Base-by-base conservation (phyloP, 2,113 vertebrate genomes). In the Panthera uncia region DNA sequence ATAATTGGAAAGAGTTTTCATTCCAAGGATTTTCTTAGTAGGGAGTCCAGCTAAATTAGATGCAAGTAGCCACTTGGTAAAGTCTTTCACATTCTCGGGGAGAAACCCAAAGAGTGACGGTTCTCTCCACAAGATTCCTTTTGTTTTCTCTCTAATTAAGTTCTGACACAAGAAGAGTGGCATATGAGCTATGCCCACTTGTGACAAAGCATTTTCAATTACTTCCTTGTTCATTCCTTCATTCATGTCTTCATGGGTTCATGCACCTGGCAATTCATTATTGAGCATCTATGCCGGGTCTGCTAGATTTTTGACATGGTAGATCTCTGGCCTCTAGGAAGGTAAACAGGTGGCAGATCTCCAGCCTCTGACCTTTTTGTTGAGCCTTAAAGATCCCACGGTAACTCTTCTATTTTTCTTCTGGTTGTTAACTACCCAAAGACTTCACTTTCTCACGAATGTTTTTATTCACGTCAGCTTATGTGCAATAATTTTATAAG, bases 241-340 rank as follows among this genome's bases (percentile, higher is more conserved):
- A 18, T 48, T 45, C 33, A 23, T n/a, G 29, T 55, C 25, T 36
- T 84, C n/a, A 23, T 0, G 0, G 23, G 29, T 25, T 25, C 33
- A 38, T 29, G 66, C 15, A 27, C 6, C 29, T 1, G 1, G 29
- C 38, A 65, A 65, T 73, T 57, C 41, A 38, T 73, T 48, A 84
- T 1, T 36, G 65, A 69, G 38, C 29, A 71, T 21, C 50, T 61
- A 41, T 4, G 5, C 33, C 6, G 29, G 12, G 7, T 29, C 48
- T 10, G 8, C 38, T 14, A 29, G 41, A 21, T 83, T 94, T n/a
- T 12, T 45, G 65, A 79, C 19, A 18, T 10, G 12, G 48, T 6
- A 65, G 50, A 38, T 86, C 33, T 45, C 61, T 66, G 33, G 31
- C 15, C 13, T 69, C 15, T 33, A 69, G 41, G 73, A 94, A 69